Conservation (phyloP, 2,888 invertebrate genomes). For the Polyommatus iphigenia region DNA sequence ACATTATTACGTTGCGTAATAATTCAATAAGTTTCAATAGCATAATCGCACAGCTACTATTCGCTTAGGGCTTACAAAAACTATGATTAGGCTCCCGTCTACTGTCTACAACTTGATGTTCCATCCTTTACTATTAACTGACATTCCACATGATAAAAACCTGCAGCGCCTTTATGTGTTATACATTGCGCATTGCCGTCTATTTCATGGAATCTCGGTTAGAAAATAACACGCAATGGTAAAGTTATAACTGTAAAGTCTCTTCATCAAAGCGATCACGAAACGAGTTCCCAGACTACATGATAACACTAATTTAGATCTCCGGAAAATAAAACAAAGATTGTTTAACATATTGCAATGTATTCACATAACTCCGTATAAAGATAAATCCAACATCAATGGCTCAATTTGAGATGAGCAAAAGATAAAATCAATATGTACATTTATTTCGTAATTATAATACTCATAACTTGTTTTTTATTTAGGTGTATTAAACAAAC, state of each 20-base stretch:
- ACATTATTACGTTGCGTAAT: slow-evolving; percentile 78
- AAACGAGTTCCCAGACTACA: slow-evolving; percentile 1
- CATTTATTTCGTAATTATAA: slow-evolving; percentile 7
- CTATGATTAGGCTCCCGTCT: slow-evolving; percentile 61
- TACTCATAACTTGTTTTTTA: background rate
- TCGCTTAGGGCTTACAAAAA: slow-evolving; percentile 68
- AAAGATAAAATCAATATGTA: background rate
- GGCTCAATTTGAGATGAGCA: slow-evolving; percentile 47
- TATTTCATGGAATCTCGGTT: background rate
- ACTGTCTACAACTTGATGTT: slow-evolving; percentile 14
- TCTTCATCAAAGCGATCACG: background rate
- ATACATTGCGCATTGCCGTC: background rate
- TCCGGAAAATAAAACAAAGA: background rate
- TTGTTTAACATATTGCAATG: slow-evolving; percentile 8
- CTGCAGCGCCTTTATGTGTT: background rate
- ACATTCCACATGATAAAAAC: background rate
- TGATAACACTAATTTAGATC: slow-evolving; percentile 20
- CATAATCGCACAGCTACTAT: slow-evolving; percentile 76
- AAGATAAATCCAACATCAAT: slow-evolving; percentile 73
- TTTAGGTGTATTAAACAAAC: too few species aligned
- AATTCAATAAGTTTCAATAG: slow-evolving; percentile 81
- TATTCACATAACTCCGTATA: slow-evolving; percentile 35
- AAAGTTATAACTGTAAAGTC: background rate
- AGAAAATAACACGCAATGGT: background rate
- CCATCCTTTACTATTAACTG: background rate